Evolutionary conservation across 2,113 vertebrate species (phyloP), one percentile per base, ranked within the genome.

Genomic region (Oryzias woworae): DNA sequence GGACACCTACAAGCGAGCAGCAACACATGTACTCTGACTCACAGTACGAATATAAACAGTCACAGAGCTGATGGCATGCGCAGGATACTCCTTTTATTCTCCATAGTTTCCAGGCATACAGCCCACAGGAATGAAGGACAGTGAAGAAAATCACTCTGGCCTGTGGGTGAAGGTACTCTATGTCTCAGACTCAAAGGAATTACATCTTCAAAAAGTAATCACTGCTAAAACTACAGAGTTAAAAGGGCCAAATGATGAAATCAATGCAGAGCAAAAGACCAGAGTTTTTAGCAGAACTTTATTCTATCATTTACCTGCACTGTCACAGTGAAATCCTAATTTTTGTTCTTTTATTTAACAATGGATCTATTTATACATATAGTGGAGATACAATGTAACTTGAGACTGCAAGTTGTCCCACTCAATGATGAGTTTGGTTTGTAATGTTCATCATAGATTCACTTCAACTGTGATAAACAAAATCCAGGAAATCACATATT

Each of bases 21-120:
- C 36, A 56, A 59, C 80, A 69, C 68, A 75, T 69, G 80, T 55
- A 67, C 73, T 69, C 68, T 42, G 55, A 73, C 53, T 67, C 57
- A 61, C 62, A 78, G 63, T 28, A 56, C 53, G 46, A 23, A 62
- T 8, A 63, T 52, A 73, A 64, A 73, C 46, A 52, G 54, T 66
- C 63, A 65, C 77, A 53, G 65, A 72, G 69, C 53, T 14, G 43
- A 68, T 26, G 48, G 63, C 73, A 51, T 50, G 26, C 73, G 64
- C 68, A 22, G 54, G 48, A 1, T 26, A 3, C 18, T 16, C 60
- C 23, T 58, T 7, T 26, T 43, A n/a, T n/a, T 49, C 58, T 63
- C 23, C 55, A 55, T 17, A 24, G 20, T 50, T 23, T 45, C 18
- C 10, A 18, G 24, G 3, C 23, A 41, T 26, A 8, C 2, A 4